Conservation (phyloP, 2,113 vertebrate genomes). For the Alces alces region DNA sequence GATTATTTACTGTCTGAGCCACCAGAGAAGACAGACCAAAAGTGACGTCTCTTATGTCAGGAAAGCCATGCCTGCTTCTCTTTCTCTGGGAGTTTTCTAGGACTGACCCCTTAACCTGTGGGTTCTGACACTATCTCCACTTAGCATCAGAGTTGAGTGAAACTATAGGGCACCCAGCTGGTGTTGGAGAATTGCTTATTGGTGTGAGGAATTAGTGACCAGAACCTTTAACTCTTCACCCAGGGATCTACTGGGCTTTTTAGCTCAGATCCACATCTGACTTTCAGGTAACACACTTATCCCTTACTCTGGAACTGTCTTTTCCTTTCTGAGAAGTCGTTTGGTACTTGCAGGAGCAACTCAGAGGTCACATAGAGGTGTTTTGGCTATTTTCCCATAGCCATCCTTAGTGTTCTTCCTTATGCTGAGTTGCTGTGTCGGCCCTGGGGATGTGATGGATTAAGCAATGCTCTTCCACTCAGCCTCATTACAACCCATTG, state of each 20-base stretch:
- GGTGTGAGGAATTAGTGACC: background rate
- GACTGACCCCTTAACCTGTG: background rate
- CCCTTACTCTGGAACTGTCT: background rate
- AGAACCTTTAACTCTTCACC: background rate
- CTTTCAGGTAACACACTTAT: background rate
- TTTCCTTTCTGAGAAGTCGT: background rate
- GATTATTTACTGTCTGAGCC: background rate
- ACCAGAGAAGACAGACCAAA: background rate
- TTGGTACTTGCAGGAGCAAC: background rate
- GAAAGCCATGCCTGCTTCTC: background rate
- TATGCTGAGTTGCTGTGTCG: background rate
- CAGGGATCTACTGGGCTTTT: background rate
- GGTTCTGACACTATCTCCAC: background rate
- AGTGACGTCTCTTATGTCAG: background rate
- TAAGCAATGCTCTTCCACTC: background rate
- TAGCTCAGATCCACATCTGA: background rate
- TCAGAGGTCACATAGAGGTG: background rate
- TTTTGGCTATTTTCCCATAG: background rate
- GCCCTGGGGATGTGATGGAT: background rate
- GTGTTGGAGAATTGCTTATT: background rate
- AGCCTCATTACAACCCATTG: background rate
- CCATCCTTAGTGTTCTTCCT: background rate
- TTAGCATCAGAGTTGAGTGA: background rate
- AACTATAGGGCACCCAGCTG: background rate
- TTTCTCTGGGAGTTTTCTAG: background rate